phyloP scores from a whole-genome alignment of 2,797 vertebrate genomes.

The Parauchenoglanis ngamensis region DNA sequence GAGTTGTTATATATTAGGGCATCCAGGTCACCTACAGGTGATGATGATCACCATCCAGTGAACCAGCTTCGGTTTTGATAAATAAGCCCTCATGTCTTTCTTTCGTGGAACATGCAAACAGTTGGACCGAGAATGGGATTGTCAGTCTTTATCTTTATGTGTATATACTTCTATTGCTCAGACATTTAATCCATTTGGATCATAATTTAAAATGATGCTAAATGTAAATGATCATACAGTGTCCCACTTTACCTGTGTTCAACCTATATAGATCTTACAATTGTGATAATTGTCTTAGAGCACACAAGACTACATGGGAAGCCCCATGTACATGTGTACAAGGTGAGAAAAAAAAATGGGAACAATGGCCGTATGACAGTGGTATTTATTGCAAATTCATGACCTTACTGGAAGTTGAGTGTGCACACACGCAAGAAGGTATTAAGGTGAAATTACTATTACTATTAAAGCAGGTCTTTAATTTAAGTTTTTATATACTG shows the following conservation, averaged over 20 bases:
- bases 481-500: background rate
- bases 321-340: too few species aligned
- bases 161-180: too few species aligned
- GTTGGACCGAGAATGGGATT: background rate
- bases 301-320: too few species aligned
- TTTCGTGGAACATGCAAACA: background rate
- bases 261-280: too few species aligned
- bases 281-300: too few species aligned
- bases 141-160: background rate
- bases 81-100: background rate
- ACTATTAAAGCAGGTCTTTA: background rate
- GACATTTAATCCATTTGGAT: too few species aligned
- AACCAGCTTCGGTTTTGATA: background rate
- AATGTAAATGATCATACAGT: too few species aligned
- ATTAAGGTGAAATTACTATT: background rate
- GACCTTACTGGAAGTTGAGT: background rate
- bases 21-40: background rate
- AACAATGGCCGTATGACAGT: background rate
- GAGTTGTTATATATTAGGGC: background rate
- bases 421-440: background rate
- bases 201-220: too few species aligned
- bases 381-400: constrained; percentile 1
- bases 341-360: background rate
- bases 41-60: background rate
- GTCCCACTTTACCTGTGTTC: too few species aligned